phyloP scores from a whole-genome alignment of 1,140 invertebrate species.

The Macrotrachela quadricornifera region DNA sequence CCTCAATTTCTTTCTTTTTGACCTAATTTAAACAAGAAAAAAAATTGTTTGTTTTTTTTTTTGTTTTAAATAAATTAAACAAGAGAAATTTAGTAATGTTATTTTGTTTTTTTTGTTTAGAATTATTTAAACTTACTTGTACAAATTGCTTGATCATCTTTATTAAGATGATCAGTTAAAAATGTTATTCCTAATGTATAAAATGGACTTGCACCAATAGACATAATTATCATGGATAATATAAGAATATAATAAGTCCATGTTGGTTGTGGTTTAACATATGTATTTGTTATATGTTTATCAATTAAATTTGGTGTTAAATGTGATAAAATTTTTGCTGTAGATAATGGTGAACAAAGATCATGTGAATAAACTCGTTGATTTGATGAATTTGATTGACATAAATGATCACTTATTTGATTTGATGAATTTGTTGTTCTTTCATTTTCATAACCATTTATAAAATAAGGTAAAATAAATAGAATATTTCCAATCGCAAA shows the following conservation, averaged over 20 bases:
- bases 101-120: no score
- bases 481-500: conserved; percentile 16
- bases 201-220: conserved; percentile 15
- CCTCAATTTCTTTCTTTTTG: no score
- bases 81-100: no score
- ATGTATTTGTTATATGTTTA: not conserved
- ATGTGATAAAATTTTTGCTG: not conserved
- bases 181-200: conserved; percentile 17
- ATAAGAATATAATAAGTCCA: conserved; percentile 12
- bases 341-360: not conserved
- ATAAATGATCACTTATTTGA: not conserved
- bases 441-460: conserved; percentile 2
- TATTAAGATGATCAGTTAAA: conserved; percentile 15
- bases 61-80: no score
- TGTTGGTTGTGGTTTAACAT: conserved; percentile 3
- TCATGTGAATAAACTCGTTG: not conserved
- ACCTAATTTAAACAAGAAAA: no score
- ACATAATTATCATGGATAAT: conserved; percentile 14
- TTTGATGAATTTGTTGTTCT: not conserved
- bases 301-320: not conserved
- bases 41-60: no score
- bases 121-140: conserved; percentile 11
- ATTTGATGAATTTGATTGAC: conserved; percentile 9
- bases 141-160: conserved; percentile 13
- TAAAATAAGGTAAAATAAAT: conserved; percentile 15